A percentile compares a stretch with the other conserved stretches of the same genome.
Evolutionary conservation across 2,113 vertebrate genomes (phyloP).

Genomic region (Otus sunia): DNA sequence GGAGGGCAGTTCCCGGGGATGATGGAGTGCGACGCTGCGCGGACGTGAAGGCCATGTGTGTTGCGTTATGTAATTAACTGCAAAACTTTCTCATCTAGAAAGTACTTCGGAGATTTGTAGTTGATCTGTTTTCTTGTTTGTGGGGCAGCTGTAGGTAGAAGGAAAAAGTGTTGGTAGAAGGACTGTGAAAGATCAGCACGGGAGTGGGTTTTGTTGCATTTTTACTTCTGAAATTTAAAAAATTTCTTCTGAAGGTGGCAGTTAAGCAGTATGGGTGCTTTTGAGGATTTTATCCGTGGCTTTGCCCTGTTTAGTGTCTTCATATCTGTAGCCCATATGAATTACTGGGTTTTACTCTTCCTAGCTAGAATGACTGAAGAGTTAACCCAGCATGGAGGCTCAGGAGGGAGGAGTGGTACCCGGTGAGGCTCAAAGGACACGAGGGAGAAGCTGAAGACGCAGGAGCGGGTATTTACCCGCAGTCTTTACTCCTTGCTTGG

Average conservation of each 20-base stretch:
- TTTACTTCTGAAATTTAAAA: not conserved
- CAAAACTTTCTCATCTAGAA: not conserved
- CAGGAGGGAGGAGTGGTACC: not conserved
- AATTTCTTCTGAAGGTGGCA: not conserved
- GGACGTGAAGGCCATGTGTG: not conserved
- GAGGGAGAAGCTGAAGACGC: not conserved
- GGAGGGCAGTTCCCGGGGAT: not conserved
- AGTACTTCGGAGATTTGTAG: not conserved
- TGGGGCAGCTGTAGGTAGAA: not conserved
- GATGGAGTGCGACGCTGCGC: rapidly evolving
- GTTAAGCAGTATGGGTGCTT: not conserved
- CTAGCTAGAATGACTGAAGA: not conserved
- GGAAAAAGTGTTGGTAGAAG: not conserved
- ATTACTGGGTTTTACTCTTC: not conserved
- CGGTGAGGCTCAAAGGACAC: not conserved
- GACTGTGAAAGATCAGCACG: rapidly evolving
- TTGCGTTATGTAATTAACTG: not conserved
- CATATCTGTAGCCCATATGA: rapidly evolving
- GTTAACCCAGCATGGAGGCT: not conserved
- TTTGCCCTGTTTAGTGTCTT: not conserved
- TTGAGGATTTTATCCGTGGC: not conserved
- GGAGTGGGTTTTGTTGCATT: too few species aligned
- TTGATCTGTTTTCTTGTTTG: not conserved
- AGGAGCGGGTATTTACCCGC: not conserved
- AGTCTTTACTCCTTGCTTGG: not conserved